Base-by-base conservation (phyloP, 2,888 invertebrate species). In the Amphipoea lucens region DNA sequence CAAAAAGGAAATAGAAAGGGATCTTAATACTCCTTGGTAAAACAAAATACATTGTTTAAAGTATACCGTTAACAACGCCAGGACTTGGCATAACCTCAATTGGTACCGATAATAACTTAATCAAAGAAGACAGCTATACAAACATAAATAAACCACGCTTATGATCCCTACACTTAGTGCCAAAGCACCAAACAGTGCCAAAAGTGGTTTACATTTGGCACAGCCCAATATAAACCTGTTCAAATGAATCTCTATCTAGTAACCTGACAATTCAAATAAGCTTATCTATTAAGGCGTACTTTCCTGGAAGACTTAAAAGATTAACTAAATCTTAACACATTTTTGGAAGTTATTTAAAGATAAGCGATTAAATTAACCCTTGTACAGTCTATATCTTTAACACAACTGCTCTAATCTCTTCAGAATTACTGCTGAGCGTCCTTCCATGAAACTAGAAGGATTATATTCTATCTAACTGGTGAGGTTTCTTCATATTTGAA, bases 171-270 rank as follows among this genome's bases (percentile, higher is more conserved):
- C 70, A 74, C 54, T 80, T 74, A 73, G 66, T 84, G 73, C 75
- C 74, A 84, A 79, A 80, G 67, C 65, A 77, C 73, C 72, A 65
- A 73, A 80, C 67, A 67, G 81, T 73, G 85, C 85, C 75, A 84
- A 83, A 76, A 74, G 62, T 71, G 71, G 65, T 40, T 51, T 42
- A 66, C 63, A 75, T 80, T 80, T 87, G 87, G 85, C 87, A 87
- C 63, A 70, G 42, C 12, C 36, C 66, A 79, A 74, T 73, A 70
- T 36, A 20, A 69, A 66, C 14, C 54, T 23, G 45, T 68, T 69
- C 60, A 45, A 84, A 77, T 86, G 7, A 74, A 82, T 82, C 29
- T 68, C 48, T 68, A 60, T 72, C 12, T 48, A 71, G 45, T 63
- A 68, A 83, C 17, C 62, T 83, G 66, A 14, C 48, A 57, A 75